These are phyloP conservation scores for Eilema caniola DNA, from an alignment of 2,888 invertebrate genomes.

Conservation along the genomic window DNA sequence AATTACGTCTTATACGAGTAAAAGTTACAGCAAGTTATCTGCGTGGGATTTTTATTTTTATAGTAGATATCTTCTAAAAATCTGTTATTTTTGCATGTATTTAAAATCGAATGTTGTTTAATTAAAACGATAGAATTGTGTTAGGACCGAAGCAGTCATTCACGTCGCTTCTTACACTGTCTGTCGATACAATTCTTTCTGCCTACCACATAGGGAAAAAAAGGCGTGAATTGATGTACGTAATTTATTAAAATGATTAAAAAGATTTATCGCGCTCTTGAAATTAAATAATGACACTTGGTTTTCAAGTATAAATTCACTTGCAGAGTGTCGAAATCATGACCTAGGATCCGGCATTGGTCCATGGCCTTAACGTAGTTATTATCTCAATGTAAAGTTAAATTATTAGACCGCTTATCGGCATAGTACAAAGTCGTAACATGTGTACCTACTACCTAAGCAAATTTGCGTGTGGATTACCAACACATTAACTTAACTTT, in stretches of 20 bases:
- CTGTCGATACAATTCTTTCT: not conserved
- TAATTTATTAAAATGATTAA: not conserved
- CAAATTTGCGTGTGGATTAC: conserved; percentile 37
- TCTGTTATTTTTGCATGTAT: not conserved
- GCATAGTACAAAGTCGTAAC: conserved; percentile 23
- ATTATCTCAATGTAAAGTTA: conserved; percentile 5
- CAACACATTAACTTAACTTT: conserved; percentile 32
- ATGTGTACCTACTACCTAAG: conserved; percentile 40
- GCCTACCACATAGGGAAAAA: not conserved
- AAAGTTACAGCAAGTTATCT: not conserved
- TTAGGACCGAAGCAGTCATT: not conserved
- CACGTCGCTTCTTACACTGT: too few relatives aligned
- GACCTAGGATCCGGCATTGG: not conserved
- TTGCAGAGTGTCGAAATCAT: not conserved
- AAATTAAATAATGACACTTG: not conserved
- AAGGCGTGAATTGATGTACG: not conserved
- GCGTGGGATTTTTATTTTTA: not conserved
- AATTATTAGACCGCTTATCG: conserved; percentile 23
- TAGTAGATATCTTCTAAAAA: not conserved
- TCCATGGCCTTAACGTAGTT: conserved; percentile 17
- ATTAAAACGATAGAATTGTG: not conserved
- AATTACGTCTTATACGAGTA: too few relatives aligned
- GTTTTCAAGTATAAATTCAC: not conserved
- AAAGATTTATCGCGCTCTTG: not conserved
- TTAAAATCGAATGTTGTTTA: not conserved